Evolutionary conservation across 2,888 invertebrate species (phyloP), one percentile per base, ranked within the genome.

Genomic region (Trileptium ribeirensis): DNA sequence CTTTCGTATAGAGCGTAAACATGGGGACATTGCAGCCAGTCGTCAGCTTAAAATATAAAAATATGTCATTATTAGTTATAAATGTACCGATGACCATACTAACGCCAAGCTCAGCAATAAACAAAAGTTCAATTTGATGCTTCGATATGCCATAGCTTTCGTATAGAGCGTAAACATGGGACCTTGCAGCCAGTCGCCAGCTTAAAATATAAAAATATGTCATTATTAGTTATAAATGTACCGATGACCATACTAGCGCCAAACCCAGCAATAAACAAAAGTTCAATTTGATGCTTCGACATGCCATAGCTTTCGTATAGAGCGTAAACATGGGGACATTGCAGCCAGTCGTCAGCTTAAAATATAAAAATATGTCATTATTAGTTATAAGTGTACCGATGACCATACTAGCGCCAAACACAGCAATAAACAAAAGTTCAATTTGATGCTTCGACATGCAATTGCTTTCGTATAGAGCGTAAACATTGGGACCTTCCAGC

Each of bases 101-200:
- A 40, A 90, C 90, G 0, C 90, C 91, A 84, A 91, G 91, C 15
- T 91, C 91, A 64, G 90, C 90, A 74, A 91, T 90, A 87, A 91
- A 91, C 64, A 91, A 86, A 33, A 90, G 84, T 84, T 90, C 90
- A 81, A 90, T 90, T 83, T 89, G 87, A 79, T 89, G 88, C 75
- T 88, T 88, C 15, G 88, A 86, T 89, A 91, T 90, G 1, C 89
- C 89, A 85, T 91, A 91, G 83, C 88, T 89, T 75, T 90, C 89
- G 85, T 91, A 91, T 78, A 91, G 85, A 1, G 90, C 91, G 85
- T 91, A 91, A 39, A 91, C 90, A 86, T 91, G 90, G 91, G 90
- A 0, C 91, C 91, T 85, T 91, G 91, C 51, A 91, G 85, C 91
- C 91, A 91, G 84, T 91, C 91, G 8, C 90, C 90, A 67, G 89